phyloP scores from a whole-genome alignment of 2,888 invertebrate species.

The Zootermopsis nevadensis region DNA sequence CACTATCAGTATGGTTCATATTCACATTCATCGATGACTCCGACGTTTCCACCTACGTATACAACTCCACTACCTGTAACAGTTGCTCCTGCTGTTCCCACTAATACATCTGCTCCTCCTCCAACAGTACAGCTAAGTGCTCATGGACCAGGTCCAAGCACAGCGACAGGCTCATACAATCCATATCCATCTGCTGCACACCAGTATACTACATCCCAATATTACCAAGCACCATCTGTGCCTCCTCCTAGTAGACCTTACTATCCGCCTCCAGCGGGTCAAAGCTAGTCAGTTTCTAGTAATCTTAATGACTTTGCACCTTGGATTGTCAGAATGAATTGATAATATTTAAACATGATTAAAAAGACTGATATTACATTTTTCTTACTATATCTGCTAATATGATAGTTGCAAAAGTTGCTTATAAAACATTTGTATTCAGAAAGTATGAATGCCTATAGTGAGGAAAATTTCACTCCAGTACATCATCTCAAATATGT shows the following conservation, averaged over 20 bases:
- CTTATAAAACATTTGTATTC: no score
- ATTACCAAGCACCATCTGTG: slow-evolving; percentile 35
- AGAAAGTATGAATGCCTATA: no score
- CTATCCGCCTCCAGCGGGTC: slow-evolving; percentile 43
- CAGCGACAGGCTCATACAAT: neutral
- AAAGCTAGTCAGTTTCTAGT: neutral
- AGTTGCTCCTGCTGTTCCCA: slow-evolving; percentile 43
- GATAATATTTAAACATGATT: neutral
- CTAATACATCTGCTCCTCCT: neutral
- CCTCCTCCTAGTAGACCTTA: slow-evolving; percentile 33
- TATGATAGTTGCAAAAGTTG: neutral
- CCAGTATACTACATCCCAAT: slow-evolving; percentile 43
- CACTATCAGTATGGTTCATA: slow-evolving; percentile 47
- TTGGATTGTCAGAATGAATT: neutral
- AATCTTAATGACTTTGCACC: no score
- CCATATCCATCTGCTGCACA: slow-evolving; percentile 28
- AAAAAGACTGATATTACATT: neutral
- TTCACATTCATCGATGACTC: slow-evolving; percentile 31
- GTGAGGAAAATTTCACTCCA: no score
- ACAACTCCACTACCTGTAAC: slow-evolving; percentile 30
- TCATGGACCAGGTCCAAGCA: neutral
- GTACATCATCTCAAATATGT: no score
- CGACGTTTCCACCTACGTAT: slow-evolving; percentile 45
- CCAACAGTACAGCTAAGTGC: neutral
- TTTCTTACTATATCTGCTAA: neutral